Evolutionary conservation across 2,113 vertebrate genomes (phyloP).

Genomic region (Rhodinocichla rosea): DNA sequence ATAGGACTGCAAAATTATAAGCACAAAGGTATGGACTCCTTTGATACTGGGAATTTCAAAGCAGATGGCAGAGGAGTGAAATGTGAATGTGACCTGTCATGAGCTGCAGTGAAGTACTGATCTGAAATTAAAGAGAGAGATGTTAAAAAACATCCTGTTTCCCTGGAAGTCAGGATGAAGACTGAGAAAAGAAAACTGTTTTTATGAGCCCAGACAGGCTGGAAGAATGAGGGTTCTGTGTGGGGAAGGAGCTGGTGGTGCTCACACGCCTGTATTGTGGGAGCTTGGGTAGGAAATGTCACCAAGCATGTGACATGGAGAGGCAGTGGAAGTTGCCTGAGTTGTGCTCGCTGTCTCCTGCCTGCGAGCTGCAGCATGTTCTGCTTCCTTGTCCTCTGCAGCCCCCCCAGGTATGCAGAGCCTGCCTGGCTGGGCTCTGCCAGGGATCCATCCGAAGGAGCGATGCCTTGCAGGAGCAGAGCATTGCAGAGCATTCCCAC

Average conservation of each 20-base stretch:
- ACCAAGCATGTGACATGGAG: neutral
- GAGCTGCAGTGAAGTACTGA: neutral
- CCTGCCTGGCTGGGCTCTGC: neutral
- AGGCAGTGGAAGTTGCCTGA: neutral
- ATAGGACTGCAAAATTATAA: neutral
- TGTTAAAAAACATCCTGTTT: neutral
- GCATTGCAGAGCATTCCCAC: neutral
- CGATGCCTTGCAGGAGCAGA: fast-evolving
- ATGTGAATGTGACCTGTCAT: neutral
- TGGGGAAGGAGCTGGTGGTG: neutral
- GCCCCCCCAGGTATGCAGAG: neutral
- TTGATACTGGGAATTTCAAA: neutral
- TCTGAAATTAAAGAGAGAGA: neutral
- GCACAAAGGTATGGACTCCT: neutral
- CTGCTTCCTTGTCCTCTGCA: neutral
- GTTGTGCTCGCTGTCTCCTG: neutral
- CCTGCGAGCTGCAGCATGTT: neutral
- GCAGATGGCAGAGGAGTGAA: neutral
- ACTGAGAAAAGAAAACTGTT: neutral
- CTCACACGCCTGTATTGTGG: neutral
- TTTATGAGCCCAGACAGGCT: neutral
- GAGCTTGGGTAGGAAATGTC: neutral
- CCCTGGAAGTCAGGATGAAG: neutral
- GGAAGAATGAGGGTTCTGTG: neutral
- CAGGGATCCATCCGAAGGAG: neutral